Percentiles rank a stretch among this genome's conserved stretches.
These are phyloP conservation scores for Pachypanchax playfairii DNA, from an alignment of 2,113 vertebrate genomes.

Conservation along the genomic window DNA sequence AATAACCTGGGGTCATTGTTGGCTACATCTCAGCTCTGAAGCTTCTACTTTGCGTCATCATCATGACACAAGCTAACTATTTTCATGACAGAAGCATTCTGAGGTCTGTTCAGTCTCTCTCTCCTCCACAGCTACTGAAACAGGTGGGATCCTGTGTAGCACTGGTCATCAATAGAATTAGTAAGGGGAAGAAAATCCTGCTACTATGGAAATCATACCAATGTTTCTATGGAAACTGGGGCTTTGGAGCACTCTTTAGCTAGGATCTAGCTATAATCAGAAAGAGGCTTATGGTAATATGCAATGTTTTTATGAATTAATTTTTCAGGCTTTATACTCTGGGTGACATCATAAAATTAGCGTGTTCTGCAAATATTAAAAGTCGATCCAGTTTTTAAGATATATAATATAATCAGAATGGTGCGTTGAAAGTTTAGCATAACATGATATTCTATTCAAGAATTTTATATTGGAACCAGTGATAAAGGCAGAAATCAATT, in stretches of 20 bases:
- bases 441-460: too few species aligned
- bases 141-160: slow-evolving; percentile 51
- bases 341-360: slow-evolving; percentile 62
- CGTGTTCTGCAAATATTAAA: too few species aligned
- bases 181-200: slow-evolving; percentile 30
- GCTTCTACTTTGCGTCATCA: slow-evolving; percentile 14
- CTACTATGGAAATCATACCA: slow-evolving; percentile 63
- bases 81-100: slow-evolving; percentile 34
- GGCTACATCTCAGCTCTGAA: slow-evolving; percentile 48
- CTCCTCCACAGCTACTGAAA: slow-evolving; percentile 47
- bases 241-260: slow-evolving; percentile 47
- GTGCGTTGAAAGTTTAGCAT: too few species aligned
- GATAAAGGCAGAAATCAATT: too few species aligned
- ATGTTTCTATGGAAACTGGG: slow-evolving; percentile 69
- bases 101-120: slow-evolving; percentile 53
- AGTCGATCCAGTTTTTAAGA: too few species aligned
- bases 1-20: slow-evolving; percentile 40
- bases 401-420: too few species aligned
- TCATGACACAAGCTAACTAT: slow-evolving; percentile 23
- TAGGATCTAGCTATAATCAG: slow-evolving; percentile 61
- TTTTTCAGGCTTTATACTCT: slow-evolving; percentile 70
- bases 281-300: slow-evolving; percentile 74
- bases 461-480: too few species aligned
- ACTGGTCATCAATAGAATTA: slow-evolving; percentile 7
- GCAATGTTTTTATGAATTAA: slow-evolving; percentile 72